Percentiles rank a stretch among this genome's conserved stretches.
Conservation (phyloP, 23 tunicate genomes). For the Ascidia mentula region DNA sequence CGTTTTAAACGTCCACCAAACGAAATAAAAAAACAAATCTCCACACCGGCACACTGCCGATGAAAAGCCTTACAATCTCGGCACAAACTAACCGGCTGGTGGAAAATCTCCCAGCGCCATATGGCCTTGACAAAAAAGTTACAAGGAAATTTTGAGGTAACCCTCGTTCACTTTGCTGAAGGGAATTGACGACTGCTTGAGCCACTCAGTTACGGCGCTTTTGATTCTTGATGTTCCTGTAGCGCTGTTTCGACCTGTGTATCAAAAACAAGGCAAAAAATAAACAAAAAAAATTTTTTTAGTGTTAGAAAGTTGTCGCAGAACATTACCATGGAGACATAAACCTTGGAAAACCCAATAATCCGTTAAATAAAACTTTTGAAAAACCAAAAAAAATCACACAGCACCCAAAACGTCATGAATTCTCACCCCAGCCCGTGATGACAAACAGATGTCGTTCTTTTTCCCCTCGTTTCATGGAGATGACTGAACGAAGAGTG, state of each 20-base stretch:
- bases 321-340: neutral
- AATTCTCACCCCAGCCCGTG: conserved; percentile 39
- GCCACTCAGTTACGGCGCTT: conserved; percentile 45
- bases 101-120: too few species aligned
- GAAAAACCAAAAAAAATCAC: neutral
- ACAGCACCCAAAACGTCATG: neutral
- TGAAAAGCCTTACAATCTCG: too few species aligned
- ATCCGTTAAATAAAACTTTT: too few species aligned
- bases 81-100: too few species aligned
- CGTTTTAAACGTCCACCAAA: too few species aligned
- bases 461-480: conserved; percentile 3
- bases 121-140: too few species aligned
- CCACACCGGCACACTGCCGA: too few species aligned
- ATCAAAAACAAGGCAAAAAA: neutral
- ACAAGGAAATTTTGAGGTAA: conserved; percentile 9
- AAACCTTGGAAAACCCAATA: too few species aligned
- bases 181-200: conserved; percentile 13
- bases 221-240: conserved; percentile 33
- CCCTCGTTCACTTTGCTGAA: conserved; percentile 9
- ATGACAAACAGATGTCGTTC: conserved; percentile 33
- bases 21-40: too few species aligned
- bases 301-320: neutral
- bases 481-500: conserved; percentile 31
- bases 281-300: too few species aligned
- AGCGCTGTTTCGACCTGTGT: conserved; percentile 40